These are phyloP conservation scores for Apteryx mantelli DNA, from an alignment of 2,113 vertebrate species.

Conservation along the genomic window DNA sequence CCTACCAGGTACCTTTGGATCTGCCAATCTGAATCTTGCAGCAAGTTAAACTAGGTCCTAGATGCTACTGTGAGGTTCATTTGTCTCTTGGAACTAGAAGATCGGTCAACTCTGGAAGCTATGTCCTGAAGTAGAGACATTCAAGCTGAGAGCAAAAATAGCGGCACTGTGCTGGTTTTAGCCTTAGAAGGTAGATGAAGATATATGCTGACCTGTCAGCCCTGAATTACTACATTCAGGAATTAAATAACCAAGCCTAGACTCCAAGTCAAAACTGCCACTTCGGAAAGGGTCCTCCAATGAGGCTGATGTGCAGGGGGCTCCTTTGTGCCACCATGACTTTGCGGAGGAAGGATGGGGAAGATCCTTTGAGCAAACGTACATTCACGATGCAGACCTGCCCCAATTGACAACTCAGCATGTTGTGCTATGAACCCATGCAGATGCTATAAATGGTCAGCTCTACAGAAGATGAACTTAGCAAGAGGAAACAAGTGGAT, in stretches of 20 bases:
- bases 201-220: background rate
- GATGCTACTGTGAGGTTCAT: background rate
- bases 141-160: background rate
- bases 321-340: background rate
- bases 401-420: background rate
- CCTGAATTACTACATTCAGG: background rate
- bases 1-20: background rate
- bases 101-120: background rate
- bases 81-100: background rate
- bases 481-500: background rate
- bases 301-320: background rate
- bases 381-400: background rate
- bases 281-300: background rate
- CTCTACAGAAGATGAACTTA: background rate
- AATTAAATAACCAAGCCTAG: background rate
- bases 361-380: fast-evolving
- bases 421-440: background rate
- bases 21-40: background rate
- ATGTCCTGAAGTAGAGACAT: background rate
- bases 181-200: background rate
- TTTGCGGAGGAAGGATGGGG: background rate
- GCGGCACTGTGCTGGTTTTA: background rate
- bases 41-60: background rate
- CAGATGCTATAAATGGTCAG: background rate
- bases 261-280: background rate